These are phyloP conservation scores for Eurystomus gularis DNA, from an alignment of 2,113 vertebrate species.

Conservation along the genomic window DNA sequence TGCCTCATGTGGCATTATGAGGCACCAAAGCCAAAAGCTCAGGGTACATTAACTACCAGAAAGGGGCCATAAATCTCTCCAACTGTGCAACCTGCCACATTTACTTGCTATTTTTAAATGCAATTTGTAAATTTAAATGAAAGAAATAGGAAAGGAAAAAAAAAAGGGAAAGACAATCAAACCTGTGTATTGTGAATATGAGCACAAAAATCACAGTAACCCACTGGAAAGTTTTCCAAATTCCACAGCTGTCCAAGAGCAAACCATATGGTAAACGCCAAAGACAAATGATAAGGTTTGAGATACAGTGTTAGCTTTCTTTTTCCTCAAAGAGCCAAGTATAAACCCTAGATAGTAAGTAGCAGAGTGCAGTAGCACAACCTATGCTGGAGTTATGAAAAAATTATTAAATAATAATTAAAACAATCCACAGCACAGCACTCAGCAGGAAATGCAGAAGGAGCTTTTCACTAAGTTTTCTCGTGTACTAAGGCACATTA, in stretches of 20 bases:
- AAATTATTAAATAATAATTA: neutral
- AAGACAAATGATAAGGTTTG: neutral
- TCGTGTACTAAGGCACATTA: neutral
- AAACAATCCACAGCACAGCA: neutral
- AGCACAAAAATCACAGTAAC: neutral
- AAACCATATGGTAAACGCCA: neutral
- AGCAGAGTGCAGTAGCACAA: neutral
- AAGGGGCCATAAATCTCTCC: constrained; percentile 52
- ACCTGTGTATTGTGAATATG: neutral
- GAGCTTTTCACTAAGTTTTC: neutral
- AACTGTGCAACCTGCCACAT: constrained; percentile 27
- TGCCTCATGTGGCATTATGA: constrained; percentile 47
- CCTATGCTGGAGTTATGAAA: neutral
- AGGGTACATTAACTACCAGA: constrained; percentile 57
- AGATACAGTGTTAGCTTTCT: neutral
- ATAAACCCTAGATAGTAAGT: neutral
- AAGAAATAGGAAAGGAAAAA: neutral
- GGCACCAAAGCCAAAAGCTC: constrained; percentile 49
- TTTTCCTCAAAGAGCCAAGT: neutral
- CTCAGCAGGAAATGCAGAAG: neutral
- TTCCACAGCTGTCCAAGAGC: neutral
- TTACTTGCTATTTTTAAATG: constrained; percentile 43
- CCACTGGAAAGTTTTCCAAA: neutral
- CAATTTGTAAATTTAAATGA: constrained; percentile 52
- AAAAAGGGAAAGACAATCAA: neutral